These are phyloP conservation scores for Gortyna flavago DNA, from an alignment of 2,888 invertebrate genomes.

Conservation along the genomic window DNA sequence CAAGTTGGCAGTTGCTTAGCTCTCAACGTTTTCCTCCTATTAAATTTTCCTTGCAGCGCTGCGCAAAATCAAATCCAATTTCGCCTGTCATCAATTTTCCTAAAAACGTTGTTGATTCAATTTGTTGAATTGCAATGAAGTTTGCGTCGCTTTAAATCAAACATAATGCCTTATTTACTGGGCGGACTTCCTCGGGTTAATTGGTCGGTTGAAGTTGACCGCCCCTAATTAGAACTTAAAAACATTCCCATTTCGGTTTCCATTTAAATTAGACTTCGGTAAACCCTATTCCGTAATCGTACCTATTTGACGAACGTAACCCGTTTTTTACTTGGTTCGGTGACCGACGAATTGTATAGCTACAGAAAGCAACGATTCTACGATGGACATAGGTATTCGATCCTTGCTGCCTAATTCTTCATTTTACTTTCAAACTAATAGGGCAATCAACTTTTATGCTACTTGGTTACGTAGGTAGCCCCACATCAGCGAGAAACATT, in stretches of 20 bases:
- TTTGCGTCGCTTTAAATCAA: constrained; percentile 43
- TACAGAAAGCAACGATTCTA: neutral
- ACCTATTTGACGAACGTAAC: constrained; percentile 35
- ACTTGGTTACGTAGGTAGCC: neutral
- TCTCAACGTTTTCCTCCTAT: constrained; percentile 65
- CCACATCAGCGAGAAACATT: constrained; percentile 3
- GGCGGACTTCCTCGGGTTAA: constrained; percentile 45
- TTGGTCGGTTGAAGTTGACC: constrained; percentile 43
- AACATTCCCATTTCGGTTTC: constrained; percentile 41
- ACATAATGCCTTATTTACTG: constrained; percentile 55
- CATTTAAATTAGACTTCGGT: constrained; percentile 49
- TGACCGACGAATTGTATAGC: neutral
- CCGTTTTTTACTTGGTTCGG: neutral
- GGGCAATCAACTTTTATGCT: constrained; percentile 8
- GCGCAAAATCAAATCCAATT: constrained; percentile 70
- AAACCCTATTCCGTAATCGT: constrained; percentile 30
- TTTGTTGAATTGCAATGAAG: constrained; percentile 56
- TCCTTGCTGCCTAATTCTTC: constrained; percentile 2
- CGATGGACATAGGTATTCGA: neutral
- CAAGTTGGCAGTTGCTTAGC: no score
- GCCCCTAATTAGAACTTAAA: constrained; percentile 48
- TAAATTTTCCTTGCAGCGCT: constrained; percentile 58
- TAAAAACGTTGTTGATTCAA: constrained; percentile 60
- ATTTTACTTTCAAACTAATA: constrained; percentile 22
- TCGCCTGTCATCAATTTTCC: constrained; percentile 66